Percentiles rank a stretch among this genome's conserved stretches.
These are phyloP conservation scores for Ellobius talpinus DNA, from an alignment of 2,113 vertebrate genomes.

Conservation along the genomic window DNA sequence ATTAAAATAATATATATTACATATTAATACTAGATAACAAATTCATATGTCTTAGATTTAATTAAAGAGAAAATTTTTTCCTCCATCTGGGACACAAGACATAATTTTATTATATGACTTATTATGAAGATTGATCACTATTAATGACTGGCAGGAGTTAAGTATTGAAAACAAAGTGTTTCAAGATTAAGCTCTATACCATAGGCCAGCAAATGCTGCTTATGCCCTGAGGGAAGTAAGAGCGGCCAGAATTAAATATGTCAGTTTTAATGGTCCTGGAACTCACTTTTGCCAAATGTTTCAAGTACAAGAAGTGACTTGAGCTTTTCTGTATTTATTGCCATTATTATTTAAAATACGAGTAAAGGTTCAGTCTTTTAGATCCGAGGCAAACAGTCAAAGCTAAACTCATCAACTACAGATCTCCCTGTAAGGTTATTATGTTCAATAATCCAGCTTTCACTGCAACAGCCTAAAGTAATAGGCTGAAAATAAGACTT, in stretches of 20 bases:
- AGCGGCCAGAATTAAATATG: constrained; percentile 52
- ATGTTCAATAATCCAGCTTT: background rate
- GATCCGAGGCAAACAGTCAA: background rate
- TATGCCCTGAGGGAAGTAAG: constrained; percentile 7
- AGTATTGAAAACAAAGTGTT: background rate
- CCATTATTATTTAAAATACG: constrained; percentile 25
- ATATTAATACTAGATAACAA: background rate
- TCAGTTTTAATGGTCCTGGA: constrained; percentile 60
- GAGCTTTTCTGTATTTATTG: background rate
- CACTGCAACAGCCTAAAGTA: background rate
- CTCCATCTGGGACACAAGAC: background rate
- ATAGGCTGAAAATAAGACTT: background rate
- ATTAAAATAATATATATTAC: no score
- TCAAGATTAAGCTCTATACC: background rate
- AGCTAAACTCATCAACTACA: background rate
- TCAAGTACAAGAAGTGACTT: constrained; percentile 69
- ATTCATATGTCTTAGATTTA: constrained; percentile 15
- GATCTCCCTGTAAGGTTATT: background rate
- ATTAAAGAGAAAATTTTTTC: background rate
- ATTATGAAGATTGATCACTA: background rate
- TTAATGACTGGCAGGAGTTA: background rate
- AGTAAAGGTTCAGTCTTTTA: constrained; percentile 51
- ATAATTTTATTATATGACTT: background rate
- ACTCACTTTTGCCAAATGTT: constrained; percentile 66
- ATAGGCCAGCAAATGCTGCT: constrained; percentile 24